phyloP scores from a whole-genome alignment of 2,888 invertebrate genomes.

The Drosophila barbarae region DNA sequence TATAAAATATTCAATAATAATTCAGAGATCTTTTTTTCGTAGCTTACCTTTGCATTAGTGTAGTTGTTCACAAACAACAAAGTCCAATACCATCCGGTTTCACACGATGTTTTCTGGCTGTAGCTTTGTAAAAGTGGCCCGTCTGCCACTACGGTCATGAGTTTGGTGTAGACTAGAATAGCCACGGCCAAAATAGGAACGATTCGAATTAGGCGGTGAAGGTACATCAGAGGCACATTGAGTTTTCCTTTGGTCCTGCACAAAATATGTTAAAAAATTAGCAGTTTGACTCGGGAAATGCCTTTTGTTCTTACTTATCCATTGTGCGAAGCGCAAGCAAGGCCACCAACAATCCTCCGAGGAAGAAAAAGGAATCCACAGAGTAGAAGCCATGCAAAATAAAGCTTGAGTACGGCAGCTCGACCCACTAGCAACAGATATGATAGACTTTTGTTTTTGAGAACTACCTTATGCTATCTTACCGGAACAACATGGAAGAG shows the following conservation, averaged over 20 bases:
- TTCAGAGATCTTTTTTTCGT: too few relatives aligned
- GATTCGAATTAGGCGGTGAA: constrained; percentile 7
- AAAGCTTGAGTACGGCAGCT: constrained; percentile 1
- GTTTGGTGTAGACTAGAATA: constrained; percentile 7
- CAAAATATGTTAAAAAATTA: neutral
- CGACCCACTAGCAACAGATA: constrained; percentile 2
- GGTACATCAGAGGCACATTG: constrained; percentile 15
- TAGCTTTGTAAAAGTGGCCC: neutral
- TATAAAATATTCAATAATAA: neutral
- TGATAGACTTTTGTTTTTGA: neutral
- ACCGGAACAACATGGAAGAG: constrained; percentile 44
- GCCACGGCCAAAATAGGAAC: constrained; percentile 9
- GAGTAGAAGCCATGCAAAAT: constrained; percentile 10
- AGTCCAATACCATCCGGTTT: constrained; percentile 6
- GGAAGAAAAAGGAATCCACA: constrained; percentile 15
- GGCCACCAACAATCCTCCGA: constrained; percentile 6
- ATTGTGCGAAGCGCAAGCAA: constrained; percentile 5
- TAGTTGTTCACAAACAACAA: constrained; percentile 15
- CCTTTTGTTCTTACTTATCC: constrained; percentile 9
- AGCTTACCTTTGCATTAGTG: neutral
- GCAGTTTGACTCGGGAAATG: neutral
- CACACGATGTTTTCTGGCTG: neutral
- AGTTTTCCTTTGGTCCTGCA: constrained; percentile 13
- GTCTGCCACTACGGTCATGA: neutral
- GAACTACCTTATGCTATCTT: neutral